These are phyloP conservation scores for Enoplosus armatus DNA, from an alignment of 2,797 vertebrate species.

Conservation along the genomic window DNA sequence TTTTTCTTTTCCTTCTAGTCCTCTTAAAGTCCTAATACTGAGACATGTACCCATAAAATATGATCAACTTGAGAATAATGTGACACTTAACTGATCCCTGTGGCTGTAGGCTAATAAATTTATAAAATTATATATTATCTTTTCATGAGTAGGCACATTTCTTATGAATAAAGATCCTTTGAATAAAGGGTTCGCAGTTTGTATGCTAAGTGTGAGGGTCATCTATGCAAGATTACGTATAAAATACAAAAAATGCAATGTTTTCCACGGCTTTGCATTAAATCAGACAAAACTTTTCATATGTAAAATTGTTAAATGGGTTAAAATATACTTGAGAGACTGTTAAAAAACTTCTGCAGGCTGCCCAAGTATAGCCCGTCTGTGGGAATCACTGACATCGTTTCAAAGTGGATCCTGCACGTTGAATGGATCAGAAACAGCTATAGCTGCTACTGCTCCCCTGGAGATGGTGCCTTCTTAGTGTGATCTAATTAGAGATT, in stretches of 20 bases:
- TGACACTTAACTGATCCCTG: constrained; percentile 26
- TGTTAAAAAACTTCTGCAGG: constrained; percentile 18
- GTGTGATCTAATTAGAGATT: constrained; percentile 75
- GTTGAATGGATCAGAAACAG: constrained; percentile 65
- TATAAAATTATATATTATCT: constrained; percentile 25
- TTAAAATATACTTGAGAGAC: constrained; percentile 31
- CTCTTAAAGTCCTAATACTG: constrained; percentile 29
- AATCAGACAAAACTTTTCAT: neutral
- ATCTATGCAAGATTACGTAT: constrained; percentile 4
- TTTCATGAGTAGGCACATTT: constrained; percentile 5
- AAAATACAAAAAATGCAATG: neutral
- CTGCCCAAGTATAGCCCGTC: constrained; percentile 23
- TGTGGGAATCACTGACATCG: constrained; percentile 58
- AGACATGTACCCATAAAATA: constrained; percentile 46
- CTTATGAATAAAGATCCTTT: constrained; percentile 19
- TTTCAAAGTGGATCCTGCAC: constrained; percentile 59
- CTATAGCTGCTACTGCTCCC: constrained; percentile 49
- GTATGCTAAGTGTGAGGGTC: constrained; percentile 7
- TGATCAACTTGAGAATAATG: constrained; percentile 37
- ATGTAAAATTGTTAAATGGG: constrained; percentile 31
- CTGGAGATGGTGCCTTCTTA: constrained; percentile 58
- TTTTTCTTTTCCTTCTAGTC: constrained; percentile 35
- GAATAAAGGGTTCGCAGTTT: neutral
- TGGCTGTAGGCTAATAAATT: constrained; percentile 32
- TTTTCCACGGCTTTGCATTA: neutral